Evolutionary conservation across 2,113 vertebrate genomes (phyloP), one percentile per base, ranked within the genome.

Genomic region (Burhinus bistriatus): DNA sequence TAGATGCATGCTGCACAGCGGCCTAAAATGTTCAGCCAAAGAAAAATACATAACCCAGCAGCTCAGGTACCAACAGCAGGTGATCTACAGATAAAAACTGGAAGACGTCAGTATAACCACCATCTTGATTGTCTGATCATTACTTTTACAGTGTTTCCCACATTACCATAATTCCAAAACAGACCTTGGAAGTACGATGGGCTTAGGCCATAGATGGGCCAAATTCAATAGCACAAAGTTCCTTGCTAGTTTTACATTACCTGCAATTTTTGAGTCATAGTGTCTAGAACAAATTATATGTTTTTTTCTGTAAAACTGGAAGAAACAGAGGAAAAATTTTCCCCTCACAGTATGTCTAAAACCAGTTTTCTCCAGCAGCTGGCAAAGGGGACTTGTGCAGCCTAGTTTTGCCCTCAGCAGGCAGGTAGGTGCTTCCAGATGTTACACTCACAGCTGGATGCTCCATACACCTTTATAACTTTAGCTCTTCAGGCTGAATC

Each of bases 201-300:
- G 20, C 26, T 68, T 21, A 38, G 36, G 40, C 29, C 58, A 49
- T 3, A 49, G 16, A 45, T 6, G 13, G 17, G 51, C 5, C 21
- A 80, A 86, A 73, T 59, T 59, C 58, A 78, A 59, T 2, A 8
- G 51, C 36, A 38, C 4, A 44, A n/a, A 3, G 9, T 34, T 93
- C 38, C 45, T 77, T 58, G 25, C 6, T 49, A 70, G 26, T 87
- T 83, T 90, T 57, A 52, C 6, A 49, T 27, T 57, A 76, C 36
- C n/a, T 76, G 44, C 36, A 36, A 32, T 38, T 89, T 87, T 79
- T 44, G 19, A 64, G 57, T 59, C 34, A 59, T 5, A 49, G 15
- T 22, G 4, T 19, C 18, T 45, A 32, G 20, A 73, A 52, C 27
- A 92, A 51, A 55, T 36, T 0, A 8, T 26, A 66, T 0, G 1